Evolutionary conservation across 2,888 invertebrate species (phyloP).

Genomic region (Lepidocyrtinus sp.): DNA sequence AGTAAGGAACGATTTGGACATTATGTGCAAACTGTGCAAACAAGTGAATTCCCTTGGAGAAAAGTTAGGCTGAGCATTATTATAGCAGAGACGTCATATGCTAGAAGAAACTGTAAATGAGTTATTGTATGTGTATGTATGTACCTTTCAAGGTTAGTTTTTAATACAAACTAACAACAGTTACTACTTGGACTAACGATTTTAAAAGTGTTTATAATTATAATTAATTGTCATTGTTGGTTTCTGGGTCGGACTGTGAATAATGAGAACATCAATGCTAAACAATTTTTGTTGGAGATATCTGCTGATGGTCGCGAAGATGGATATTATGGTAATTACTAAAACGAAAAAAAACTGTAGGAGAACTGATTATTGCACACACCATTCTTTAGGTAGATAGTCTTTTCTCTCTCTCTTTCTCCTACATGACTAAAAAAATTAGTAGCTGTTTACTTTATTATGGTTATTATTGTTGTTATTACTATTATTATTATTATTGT

Average conservation of each 20-base stretch:
- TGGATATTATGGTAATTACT: conserved; percentile 21
- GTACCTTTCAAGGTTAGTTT: conserved; percentile 56
- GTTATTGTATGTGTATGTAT: conserved; percentile 54
- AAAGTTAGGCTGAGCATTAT: too few species aligned
- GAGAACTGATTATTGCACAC: conserved; percentile 38
- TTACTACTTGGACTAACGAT: conserved; percentile 46
- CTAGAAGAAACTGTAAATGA: conserved; percentile 31
- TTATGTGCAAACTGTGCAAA: not conserved
- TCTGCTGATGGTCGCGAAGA: conserved; percentile 28
- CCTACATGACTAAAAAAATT: not conserved
- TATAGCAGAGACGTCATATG: too few species aligned
- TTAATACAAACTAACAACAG: conserved; percentile 42
- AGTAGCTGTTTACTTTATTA: not conserved
- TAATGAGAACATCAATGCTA: too few species aligned
- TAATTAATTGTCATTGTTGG: conserved; percentile 42
- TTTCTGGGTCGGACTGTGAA: conserved; percentile 31
- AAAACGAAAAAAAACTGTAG: conserved; percentile 15
- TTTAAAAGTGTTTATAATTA: conserved; percentile 49
- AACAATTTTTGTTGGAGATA: too few species aligned
- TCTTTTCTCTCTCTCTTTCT: not conserved
- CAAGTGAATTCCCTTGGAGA: not conserved
- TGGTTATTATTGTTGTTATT: conserved; percentile 1
- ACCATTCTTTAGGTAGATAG: conserved; percentile 22
- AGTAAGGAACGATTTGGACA: too few species aligned
- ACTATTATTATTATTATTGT: too few species aligned